Base-by-base conservation (phyloP, 2,888 invertebrate species). In the Drosophila lutescens region DNA sequence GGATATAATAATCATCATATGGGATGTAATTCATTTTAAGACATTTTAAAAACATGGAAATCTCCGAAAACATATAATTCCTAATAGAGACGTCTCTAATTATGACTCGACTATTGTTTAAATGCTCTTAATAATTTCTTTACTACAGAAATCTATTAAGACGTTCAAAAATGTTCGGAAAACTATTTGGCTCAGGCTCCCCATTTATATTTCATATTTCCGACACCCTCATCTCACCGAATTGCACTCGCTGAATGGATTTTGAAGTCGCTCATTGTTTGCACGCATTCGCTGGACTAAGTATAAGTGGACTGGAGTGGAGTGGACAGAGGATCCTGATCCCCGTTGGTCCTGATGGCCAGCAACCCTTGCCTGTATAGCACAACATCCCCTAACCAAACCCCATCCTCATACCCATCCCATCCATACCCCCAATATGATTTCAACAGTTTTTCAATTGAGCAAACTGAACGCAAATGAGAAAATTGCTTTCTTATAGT, bases 401-500 rank as follows among this genome's bases (percentile, higher is more conserved):
- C 32, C 30, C 30, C 30, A 30, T 30, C 26, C n/a, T n/a, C n/a
- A n/a, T n/a, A n/a, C n/a, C n/a, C n/a, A n/a, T n/a, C 30, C 47
- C 54, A 30, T 34, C 38, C n/a, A 7, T 9, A 6, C n/a, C n/a
- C 20, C 34, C 66, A 40, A 66, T 46, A 54, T 50, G 57, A 61
- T 63, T 74, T 68, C 38, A 78, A 78, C 78, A 87, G 85, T 85
- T 89, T 89, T 89, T 81, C 83, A 87, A 89, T 90, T 89, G 76
- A 80, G 79, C 76, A 78, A 78, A 78, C 80, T 67, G 67, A 66
- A 55, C 79, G 76, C 83, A 76, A 88, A 87, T 83, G 80, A 77
- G 84, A 88, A 90, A 90, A 89, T 90, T 89, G 79, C 83, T 88
- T 89, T 81, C 83, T 79, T 82, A 77, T 78, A 88, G 77, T 81